Percentiles rank a stretch among this genome's conserved stretches.
phyloP scores from a whole-genome alignment of 2,797 vertebrate species.

The Sebastes matsubarae region DNA sequence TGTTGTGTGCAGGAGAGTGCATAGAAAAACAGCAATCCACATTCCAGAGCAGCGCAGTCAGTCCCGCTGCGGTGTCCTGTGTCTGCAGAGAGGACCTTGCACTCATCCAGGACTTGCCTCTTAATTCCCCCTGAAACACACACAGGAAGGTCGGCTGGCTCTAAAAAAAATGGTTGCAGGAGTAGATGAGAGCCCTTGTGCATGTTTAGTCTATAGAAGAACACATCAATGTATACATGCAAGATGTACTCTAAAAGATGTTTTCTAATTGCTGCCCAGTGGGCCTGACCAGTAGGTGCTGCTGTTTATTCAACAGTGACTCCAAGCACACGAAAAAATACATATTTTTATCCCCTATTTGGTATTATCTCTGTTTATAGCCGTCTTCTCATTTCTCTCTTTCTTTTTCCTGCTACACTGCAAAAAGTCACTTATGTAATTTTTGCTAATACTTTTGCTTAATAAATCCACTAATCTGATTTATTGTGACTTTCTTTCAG shows the following conservation, averaged over 20 bases:
- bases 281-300: constrained; percentile 61
- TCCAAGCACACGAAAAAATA: not conserved
- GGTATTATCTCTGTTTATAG: not conserved
- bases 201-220: not conserved
- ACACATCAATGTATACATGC: not conserved
- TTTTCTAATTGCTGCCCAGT: not conserved
- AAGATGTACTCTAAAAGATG: not conserved
- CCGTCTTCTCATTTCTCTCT: not conserved
- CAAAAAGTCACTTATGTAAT: not conserved
- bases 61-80: not conserved
- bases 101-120: constrained; percentile 9
- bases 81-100: constrained; percentile 20
- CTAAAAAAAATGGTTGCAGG: not conserved
- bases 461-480: not conserved
- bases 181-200: not conserved
- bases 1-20: not conserved
- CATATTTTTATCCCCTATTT: too few species aligned
- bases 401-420: not conserved
- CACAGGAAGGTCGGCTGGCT: not conserved
- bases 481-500: not conserved
- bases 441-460: not conserved
- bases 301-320: constrained; percentile 59
- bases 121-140: constrained; percentile 22
- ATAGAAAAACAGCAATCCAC: not conserved
- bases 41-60: constrained; percentile 41